Base-by-base conservation (phyloP, 2,113 vertebrate species). In the Hemiprocne comata region DNA sequence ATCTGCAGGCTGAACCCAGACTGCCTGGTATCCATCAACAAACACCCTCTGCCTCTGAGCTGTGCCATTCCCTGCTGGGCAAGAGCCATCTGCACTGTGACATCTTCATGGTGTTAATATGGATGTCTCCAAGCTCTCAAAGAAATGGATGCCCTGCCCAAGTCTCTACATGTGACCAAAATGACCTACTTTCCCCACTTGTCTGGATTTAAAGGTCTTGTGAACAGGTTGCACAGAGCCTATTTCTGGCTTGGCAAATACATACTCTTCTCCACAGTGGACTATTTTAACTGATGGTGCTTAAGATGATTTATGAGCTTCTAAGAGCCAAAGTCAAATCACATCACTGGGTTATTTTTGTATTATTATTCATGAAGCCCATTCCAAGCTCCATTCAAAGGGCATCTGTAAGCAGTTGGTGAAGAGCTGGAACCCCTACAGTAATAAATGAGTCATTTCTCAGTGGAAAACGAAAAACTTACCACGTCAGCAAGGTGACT, bases 391-490 rank as follows among this genome's bases (percentile, higher is more conserved):
- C 76, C 21, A 77, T 95, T 94, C 66, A 85, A 75, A 94, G 92
- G 90, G 93, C 69, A 67, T 94, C 93, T 93, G 71, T 85, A 96
- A 94, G 93, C 89, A 79, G 78, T 57, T 92, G 72, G 74, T 79
- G 70, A 97, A 96, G 94, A 94, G 91, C 85, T 80, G 87, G 94
- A 95, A 94, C 80, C 85, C 96, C 94, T 89, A 87, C 92, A 93
- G 93, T 96, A 98, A 92, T 92, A 96, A 97, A 96, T 96, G 94
- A 98, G 90, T 95, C 72, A 95, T 96, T 97, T 97, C 95, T 93
- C 95, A 76, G 73, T 34, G 72, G 90, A 90, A 93, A 95, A 96
- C 40, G 13, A 94, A 96, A 97, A 97, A 89, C 77, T 88, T 88
- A 54, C 70, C 29, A 6, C 44, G 46, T 96, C 95, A 97, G 88